Evolutionary conservation across 2,797 vertebrate species (phyloP), one percentile per base, ranked within the genome.

Genomic region (Steatocranus sp.): DNA sequence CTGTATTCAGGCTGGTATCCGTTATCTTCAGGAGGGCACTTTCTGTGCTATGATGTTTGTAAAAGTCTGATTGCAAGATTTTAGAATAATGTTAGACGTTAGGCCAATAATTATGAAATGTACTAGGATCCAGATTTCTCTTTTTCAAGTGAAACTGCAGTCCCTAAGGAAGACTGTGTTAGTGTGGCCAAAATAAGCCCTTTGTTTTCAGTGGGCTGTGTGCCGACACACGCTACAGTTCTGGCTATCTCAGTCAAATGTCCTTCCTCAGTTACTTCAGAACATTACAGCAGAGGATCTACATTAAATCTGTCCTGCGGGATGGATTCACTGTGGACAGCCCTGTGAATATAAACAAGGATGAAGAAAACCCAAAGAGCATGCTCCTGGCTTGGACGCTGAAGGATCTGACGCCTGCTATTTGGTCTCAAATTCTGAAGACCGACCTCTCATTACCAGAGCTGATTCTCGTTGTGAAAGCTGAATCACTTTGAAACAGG

Each of bases 351-450:
- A 48, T 46, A 48, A 48, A n/a, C 43, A 11, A 46, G 23, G 14
- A 27, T 0, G 41, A 46, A 5, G 0, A 63, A 9, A 66, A 9
- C n/a, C n/a, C 61, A 66, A 15, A 5, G 66, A 70, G 66, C 38
- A 73, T 48, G 41, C 15, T 30, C 6, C 66, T 48, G 41, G 10
- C 25, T 18, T 70, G 15, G 15, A 46, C 15, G 4, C 23, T 30
- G 41, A 73, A 27, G 25, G 17, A n/a, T 3, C 66, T 11, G 15
- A 30, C 41, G 0, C 15, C 15, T 73, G 25, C 15, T 46, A 18
- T 70, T 30, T 48, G 41, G 41, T n/a, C 41, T 73, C 0, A 18
- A 27, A 1, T 12, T 73, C 25, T 56, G 27, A n/a, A 73, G 41
- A 48, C 25, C 10, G 41, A 30, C 1, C 25, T 5, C 68, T 73